Evolutionary conservation across 2,888 invertebrate species (phyloP).

Genomic region (Gastracanthus pulcherrimus): DNA sequence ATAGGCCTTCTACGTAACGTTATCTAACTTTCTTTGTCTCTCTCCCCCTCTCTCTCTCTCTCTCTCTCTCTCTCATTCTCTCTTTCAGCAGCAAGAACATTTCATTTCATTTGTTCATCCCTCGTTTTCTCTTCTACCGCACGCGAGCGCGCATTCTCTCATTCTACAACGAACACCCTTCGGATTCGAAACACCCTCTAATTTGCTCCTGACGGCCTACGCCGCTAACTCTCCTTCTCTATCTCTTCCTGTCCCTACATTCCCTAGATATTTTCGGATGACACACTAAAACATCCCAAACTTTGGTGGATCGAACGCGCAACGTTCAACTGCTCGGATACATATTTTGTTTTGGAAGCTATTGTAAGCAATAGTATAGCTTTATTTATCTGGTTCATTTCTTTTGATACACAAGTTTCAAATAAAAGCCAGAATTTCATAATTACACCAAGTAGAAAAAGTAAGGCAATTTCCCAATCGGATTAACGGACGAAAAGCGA

Average conservation of each 20-base stretch:
- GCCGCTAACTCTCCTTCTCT: neutral
- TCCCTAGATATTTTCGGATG: conserved; percentile 58
- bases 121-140: conserved; percentile 63
- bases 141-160: conserved; percentile 47
- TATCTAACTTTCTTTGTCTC: conserved; percentile 55
- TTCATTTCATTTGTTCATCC: conserved; percentile 76
- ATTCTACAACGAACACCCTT: conserved; percentile 67
- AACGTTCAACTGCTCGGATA: too few relatives aligned
- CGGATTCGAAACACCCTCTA: conserved; percentile 73
- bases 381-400: too few relatives aligned
- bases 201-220: conserved; percentile 70
- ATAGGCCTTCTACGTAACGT: conserved; percentile 38
- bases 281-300: conserved; percentile 56
- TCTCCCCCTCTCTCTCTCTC: conserved; percentile 2
- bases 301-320: conserved; percentile 54
- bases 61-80: conserved; percentile 55
- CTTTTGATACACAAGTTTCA: too few relatives aligned
- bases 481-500: neutral
- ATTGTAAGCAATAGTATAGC: too few relatives aligned
- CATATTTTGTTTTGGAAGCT: too few relatives aligned
- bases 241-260: conserved; percentile 53
- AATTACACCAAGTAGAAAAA: neutral
- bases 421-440: too few relatives aligned
- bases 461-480: neutral
- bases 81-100: conserved; percentile 72